Percentiles rank a stretch among this genome's conserved stretches.
Evolutionary conservation across 2,888 invertebrate genomes (phyloP).

Genomic region (Drosophila meridiana): DNA sequence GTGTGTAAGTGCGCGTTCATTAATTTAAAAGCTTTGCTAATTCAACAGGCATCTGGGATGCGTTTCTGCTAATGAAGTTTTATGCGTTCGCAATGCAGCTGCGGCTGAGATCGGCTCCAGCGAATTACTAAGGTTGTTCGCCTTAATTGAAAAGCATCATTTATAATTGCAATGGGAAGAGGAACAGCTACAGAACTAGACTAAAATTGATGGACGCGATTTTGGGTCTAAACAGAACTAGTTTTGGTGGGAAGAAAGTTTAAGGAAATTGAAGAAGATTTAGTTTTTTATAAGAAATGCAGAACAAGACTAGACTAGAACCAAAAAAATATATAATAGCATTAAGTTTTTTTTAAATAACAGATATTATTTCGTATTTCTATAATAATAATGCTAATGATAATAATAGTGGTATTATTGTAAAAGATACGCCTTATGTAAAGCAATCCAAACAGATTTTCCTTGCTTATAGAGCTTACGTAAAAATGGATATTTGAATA

Average conservation of each 20-base stretch:
- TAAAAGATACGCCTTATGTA: not conserved
- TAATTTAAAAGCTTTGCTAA: conserved; percentile 77
- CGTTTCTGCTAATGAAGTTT: conserved; percentile 72
- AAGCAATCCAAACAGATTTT: not conserved
- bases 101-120: conserved; percentile 16
- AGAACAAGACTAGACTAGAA: no score
- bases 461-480: not conserved
- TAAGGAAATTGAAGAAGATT: not conserved
- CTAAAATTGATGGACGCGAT: conserved; percentile 6
- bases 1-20: conserved; percentile 52
- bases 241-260: not conserved
- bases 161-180: conserved; percentile 41
- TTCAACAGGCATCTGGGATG: conserved; percentile 47
- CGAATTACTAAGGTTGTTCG: conserved; percentile 48
- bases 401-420: not conserved
- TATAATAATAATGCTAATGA: not conserved
- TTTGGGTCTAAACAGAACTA: not conserved
- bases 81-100: conserved; percentile 69
- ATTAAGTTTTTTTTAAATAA: no score
- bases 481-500: no score
- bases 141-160: conserved; percentile 52
- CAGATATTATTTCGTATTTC: no score
- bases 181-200: conserved; percentile 4
- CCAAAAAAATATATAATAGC: no score
- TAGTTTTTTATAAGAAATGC: not conserved